Percentiles rank a stretch among this genome's conserved stretches.
phyloP scores from a whole-genome alignment of 2,888 invertebrate genomes.

The Hirtodrosophila confusa region DNA sequence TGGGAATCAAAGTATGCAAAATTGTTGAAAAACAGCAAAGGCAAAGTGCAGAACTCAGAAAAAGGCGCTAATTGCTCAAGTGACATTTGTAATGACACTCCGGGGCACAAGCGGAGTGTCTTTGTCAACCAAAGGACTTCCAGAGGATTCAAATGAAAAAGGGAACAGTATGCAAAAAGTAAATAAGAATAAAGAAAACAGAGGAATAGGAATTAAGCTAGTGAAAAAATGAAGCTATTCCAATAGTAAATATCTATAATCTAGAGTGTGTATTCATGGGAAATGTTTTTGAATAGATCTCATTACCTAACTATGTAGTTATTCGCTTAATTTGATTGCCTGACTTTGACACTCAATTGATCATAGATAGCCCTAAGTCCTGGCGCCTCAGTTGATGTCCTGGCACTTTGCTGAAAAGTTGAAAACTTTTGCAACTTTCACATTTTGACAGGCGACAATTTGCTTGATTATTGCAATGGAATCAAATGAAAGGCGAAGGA shows the following conservation, averaged over 20 bases:
- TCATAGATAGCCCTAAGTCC: slow-evolving; percentile 8
- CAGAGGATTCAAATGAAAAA: neutral
- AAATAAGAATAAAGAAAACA: neutral
- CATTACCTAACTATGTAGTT: slow-evolving; percentile 31
- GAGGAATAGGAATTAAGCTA: neutral
- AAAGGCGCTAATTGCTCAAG: slow-evolving; percentile 51
- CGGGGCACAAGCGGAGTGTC: slow-evolving; percentile 19
- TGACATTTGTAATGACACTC: slow-evolving; percentile 49
- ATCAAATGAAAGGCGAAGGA: slow-evolving; percentile 22
- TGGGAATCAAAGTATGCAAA: slow-evolving; percentile 26
- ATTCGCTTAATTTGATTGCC: slow-evolving; percentile 43
- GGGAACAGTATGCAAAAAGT: neutral
- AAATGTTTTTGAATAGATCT: slow-evolving; percentile 41
- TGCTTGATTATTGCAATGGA: slow-evolving; percentile 69
- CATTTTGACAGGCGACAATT: slow-evolving; percentile 77
- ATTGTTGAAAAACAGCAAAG: slow-evolving; percentile 17
- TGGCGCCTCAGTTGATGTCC: slow-evolving; percentile 10
- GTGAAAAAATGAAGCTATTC: too few species aligned
- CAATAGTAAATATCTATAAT: too few species aligned
- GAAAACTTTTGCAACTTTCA: slow-evolving; percentile 56
- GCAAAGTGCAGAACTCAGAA: slow-evolving; percentile 8
- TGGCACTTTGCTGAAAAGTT: slow-evolving; percentile 38
- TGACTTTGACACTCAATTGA: slow-evolving; percentile 33
- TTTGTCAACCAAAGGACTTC: too few species aligned
- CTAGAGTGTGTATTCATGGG: neutral